Evolutionary conservation across 2,888 invertebrate genomes (phyloP), one percentile per base, ranked within the genome.

Genomic region (Sarcophaga subvicina): DNA sequence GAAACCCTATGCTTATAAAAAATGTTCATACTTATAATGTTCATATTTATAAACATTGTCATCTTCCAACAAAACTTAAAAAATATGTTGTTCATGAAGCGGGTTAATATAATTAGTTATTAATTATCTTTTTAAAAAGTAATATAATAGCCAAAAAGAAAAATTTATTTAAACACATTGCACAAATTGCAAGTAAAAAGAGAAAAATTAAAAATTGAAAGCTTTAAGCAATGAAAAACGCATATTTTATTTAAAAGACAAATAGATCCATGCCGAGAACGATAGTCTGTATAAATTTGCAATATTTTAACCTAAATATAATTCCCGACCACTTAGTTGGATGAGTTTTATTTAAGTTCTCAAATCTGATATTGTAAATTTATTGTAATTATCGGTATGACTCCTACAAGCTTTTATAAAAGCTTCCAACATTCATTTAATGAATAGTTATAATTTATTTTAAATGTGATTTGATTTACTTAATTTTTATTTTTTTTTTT

Each of bases 41-140:
- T 22, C 22, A 22, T 54, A 37, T 37, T 37, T 54, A 17, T 14
- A 17, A 25, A 75, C 2, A 54, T n/a, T 25, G 17, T 73, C 20
- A 11, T 67, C 47, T 17, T 77, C 25, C 25, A 64, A 6, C n/a
- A 63, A 20, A 3, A 20, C 25, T 64, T 64, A 64, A 47, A 45
- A 11, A 67, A 45, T 45, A 59, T 67, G 11, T 59, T 78, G 49
- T 77, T 80, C 66, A 76, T 72, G 27, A 82, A 79, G 83, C 86
- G 83, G 86, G 86, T 71, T 86, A 62, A 72, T 75, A 67, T 83
- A 76, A 77, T 67, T 77, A 83, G 76, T 80, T 80, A 63, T 37
- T 76, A 80, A 62, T 69, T 79, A 79, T 60, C 47, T 67, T 71
- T 78, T 71, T 79, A 37, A 59, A 64, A 75, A 54, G 66, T 67